Evolutionary conservation across 2,888 invertebrate genomes (phyloP).

Genomic region (Drosophila rubida): DNA sequence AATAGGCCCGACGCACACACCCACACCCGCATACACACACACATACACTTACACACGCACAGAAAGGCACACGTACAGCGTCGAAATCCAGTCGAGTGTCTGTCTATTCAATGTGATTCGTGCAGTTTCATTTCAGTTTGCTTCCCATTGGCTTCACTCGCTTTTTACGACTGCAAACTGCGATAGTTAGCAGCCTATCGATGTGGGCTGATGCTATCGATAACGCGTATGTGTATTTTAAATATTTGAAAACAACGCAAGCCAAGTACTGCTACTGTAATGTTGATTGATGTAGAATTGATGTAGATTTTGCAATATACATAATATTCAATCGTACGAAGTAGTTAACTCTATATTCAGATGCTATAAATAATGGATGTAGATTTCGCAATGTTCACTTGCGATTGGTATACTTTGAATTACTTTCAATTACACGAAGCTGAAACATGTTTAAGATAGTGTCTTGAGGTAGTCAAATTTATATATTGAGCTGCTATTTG

Average conservation of each 20-base stretch:
- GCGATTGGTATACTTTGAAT: no score
- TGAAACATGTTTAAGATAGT: no score
- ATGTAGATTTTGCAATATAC: no score
- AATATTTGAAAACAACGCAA: not conserved
- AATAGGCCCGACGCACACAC: conserved; percentile 25
- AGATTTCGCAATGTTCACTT: no score
- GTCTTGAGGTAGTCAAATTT: no score
- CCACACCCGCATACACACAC: not conserved
- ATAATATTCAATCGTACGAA: no score
- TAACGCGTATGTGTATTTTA: not conserved
- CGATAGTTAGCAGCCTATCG: conserved; percentile 14
- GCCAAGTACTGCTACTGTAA: no score
- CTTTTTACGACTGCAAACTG: not conserved
- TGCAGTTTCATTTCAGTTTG: conserved; percentile 8
- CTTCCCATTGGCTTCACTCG: conserved; percentile 4
- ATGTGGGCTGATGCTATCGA: conserved; percentile 4
- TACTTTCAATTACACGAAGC: no score
- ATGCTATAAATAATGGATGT: no score
- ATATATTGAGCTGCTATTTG: no score
- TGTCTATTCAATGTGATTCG: conserved; percentile 1
- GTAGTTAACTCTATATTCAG: no score
- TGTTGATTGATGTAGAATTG: no score
- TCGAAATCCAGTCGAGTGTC: conserved; percentile 2
- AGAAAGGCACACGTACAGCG: not conserved
- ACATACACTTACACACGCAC: not conserved